Percentiles rank a stretch among this genome's conserved stretches.
Conservation (phyloP, 2,113 vertebrate genomes). For the Sminthopsis crassicaudata region DNA sequence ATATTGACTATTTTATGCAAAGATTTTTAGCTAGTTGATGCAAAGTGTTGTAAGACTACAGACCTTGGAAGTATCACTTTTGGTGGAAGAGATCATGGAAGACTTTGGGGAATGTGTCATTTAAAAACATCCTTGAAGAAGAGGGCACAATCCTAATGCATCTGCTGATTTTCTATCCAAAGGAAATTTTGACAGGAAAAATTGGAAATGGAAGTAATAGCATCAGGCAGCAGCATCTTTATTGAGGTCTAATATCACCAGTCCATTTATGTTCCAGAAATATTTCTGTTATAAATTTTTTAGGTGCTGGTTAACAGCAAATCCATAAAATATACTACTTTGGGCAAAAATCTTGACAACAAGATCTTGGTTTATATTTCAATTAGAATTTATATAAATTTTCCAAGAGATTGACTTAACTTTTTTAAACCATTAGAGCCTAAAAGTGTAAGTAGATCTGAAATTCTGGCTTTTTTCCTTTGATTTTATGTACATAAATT, state of each 20-base stretch:
- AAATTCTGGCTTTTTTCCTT: not conserved
- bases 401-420: constrained; percentile 54
- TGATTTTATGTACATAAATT: constrained; percentile 60
- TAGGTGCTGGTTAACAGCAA: not conserved
- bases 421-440: constrained; percentile 67
- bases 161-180: not conserved
- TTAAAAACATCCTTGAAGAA: not conserved
- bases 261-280: not conserved
- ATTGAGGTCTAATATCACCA: not conserved
- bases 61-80: not conserved
- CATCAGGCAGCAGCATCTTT: not conserved
- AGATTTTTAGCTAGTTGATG: not conserved
- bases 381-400: constrained; percentile 67
- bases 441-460: constrained; percentile 41
- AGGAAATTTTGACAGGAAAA: not conserved
- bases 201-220: not conserved
- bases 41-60: not conserved
- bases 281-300: constrained; percentile 24
- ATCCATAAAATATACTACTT: constrained; percentile 55
- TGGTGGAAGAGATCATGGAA: not conserved
- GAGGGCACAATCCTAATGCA: not conserved
- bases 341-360: constrained; percentile 56
- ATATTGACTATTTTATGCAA: not conserved
- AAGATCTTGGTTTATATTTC: constrained; percentile 42
- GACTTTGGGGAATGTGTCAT: not conserved